A percentile compares a stretch with the other conserved stretches of the same genome.
phyloP scores from a whole-genome alignment of 2,888 invertebrate genomes.

The Dynastes maya region DNA sequence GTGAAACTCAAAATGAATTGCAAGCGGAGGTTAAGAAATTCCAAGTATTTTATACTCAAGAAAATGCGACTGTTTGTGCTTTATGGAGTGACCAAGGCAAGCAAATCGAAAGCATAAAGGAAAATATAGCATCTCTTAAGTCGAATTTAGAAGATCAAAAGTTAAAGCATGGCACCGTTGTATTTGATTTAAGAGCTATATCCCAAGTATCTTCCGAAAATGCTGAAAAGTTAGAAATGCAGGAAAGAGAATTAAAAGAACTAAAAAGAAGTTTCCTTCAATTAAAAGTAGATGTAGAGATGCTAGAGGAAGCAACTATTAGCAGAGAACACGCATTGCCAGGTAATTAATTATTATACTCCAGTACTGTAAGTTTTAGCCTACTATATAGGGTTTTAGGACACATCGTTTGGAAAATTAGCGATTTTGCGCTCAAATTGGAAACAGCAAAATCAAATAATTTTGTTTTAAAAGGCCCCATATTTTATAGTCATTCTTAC shows the following conservation, averaged over 20 bases:
- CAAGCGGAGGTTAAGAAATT: conserved; percentile 62
- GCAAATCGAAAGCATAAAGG: conserved; percentile 58
- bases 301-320: conserved; percentile 67
- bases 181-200: conserved; percentile 72
- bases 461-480: conserved; percentile 77
- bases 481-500: conserved; percentile 80
- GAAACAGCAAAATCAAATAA: conserved; percentile 79
- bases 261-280: conserved; percentile 69
- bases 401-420: conserved; percentile 81
- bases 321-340: conserved; percentile 54
- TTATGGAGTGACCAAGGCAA: conserved; percentile 68
- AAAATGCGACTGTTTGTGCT: conserved; percentile 66
- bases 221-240: conserved; percentile 72
- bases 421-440: conserved; percentile 77
- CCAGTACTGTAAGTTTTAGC: neutral
- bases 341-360: conserved; percentile 20
- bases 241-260: conserved; percentile 69
- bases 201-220: conserved; percentile 72
- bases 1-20: conserved; percentile 59
- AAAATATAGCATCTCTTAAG: conserved; percentile 59
- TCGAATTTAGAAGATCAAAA: conserved; percentile 67
- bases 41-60: conserved; percentile 66
- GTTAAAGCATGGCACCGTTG: conserved; percentile 70
- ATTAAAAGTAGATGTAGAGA: conserved; percentile 70
- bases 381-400: conserved; percentile 67